These are phyloP conservation scores for Philaethria dido DNA, from an alignment of 2,888 invertebrate species.

Conservation along the genomic window DNA sequence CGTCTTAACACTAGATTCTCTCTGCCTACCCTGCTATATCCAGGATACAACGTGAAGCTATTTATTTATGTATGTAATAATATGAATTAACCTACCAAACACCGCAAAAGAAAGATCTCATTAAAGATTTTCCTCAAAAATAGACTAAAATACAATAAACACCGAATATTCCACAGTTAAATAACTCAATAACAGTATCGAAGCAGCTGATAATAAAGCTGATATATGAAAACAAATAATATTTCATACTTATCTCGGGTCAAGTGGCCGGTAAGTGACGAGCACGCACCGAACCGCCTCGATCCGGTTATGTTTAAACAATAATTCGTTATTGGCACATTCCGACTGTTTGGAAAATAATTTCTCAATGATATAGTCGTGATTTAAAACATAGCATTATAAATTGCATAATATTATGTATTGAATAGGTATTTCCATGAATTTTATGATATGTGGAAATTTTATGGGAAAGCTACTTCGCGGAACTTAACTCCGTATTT, in stretches of 20 bases:
- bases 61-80: no score
- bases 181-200: slow-evolving; percentile 25
- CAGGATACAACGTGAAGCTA: no score
- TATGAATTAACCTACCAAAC: no score
- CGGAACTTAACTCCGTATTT: background rate
- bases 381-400: background rate
- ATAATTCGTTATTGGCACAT: slow-evolving; percentile 46
- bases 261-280: slow-evolving; percentile 46
- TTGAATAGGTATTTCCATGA: background rate
- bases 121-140: background rate
- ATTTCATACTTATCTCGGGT: slow-evolving; percentile 51
- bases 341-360: slow-evolving; percentile 35
- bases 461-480: background rate
- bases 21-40: no score
- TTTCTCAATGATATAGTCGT: slow-evolving; percentile 15
- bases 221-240: slow-evolving; percentile 43
- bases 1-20: no score
- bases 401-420: background rate
- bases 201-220: slow-evolving; percentile 34
- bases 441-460: background rate
- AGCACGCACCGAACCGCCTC: slow-evolving; percentile 46
- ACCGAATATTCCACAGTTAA: slow-evolving; percentile 25
- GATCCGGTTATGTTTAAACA: slow-evolving; percentile 46
- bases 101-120: no score
- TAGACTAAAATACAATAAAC: background rate